Evolutionary conservation across 2,888 invertebrate species (phyloP).

Genomic region (Microplitis manilae): DNA sequence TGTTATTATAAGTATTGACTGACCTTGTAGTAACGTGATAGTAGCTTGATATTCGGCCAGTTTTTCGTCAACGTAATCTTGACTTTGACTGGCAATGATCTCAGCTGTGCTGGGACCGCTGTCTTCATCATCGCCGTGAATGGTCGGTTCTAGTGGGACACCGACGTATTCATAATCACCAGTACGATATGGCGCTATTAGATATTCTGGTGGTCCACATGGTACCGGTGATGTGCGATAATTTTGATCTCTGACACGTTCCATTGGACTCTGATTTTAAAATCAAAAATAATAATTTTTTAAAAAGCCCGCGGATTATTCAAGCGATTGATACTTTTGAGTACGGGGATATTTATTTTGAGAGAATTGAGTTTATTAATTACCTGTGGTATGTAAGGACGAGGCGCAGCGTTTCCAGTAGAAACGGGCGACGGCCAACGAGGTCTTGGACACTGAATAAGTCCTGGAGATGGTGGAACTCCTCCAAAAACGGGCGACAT

Average conservation of each 20-base stretch:
- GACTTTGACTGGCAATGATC: slow-evolving; percentile 93
- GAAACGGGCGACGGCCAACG: slow-evolving; percentile 77
- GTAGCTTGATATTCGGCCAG: slow-evolving; percentile 94
- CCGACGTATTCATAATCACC: slow-evolving; percentile 83
- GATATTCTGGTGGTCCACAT: slow-evolving; percentile 67
- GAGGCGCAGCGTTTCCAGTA: slow-evolving; percentile 69
- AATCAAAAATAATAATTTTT: slow-evolving; percentile 19
- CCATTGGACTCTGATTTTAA: slow-evolving; percentile 60
- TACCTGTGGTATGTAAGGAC: slow-evolving; percentile 70
- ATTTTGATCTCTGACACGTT: slow-evolving; percentile 40
- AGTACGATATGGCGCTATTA: slow-evolving; percentile 72
- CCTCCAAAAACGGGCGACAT: slow-evolving; percentile 74
- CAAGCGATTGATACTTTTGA: no score
- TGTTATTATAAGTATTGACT: slow-evolving; percentile 45
- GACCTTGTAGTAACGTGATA: slow-evolving; percentile 86
- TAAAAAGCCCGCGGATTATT: no score
- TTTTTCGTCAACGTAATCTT: slow-evolving; percentile 95
- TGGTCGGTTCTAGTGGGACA: slow-evolving; percentile 82
- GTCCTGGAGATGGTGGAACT: slow-evolving; percentile 66
- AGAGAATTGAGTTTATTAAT: not conserved
- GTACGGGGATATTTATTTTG: not conserved
- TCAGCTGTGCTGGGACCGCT: slow-evolving; percentile 90
- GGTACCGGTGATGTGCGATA: slow-evolving; percentile 61
- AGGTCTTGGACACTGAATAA: slow-evolving; percentile 79
- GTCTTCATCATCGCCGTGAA: slow-evolving; percentile 80